These are phyloP conservation scores for Caenorhabditis japonica DNA, from an alignment of 2,888 invertebrate genomes.

Conservation along the genomic window DNA sequence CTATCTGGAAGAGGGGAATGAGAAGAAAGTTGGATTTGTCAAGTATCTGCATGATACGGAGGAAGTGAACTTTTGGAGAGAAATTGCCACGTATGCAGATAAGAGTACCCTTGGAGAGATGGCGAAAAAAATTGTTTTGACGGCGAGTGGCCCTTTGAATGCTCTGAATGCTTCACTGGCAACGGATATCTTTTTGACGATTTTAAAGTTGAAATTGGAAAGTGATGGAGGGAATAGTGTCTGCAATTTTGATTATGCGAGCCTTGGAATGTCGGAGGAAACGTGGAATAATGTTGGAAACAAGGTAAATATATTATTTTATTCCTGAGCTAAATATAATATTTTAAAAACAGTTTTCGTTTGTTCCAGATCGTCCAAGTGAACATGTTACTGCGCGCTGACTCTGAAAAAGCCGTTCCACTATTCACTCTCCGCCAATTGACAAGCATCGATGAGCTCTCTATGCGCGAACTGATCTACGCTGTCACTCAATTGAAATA, in stretches of 20 bases:
- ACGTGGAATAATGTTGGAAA: not conserved
- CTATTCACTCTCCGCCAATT: conserved; percentile 27
- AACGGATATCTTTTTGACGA: conserved; percentile 13
- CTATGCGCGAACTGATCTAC: conserved; percentile 18
- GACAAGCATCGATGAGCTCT: not conserved
- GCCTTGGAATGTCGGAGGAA: not conserved
- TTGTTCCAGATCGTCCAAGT: conserved; percentile 10
- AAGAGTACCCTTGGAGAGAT: not conserved
- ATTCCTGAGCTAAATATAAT: no score
- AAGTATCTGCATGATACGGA: conserved; percentile 3
- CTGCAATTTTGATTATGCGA: conserved; percentile 5
- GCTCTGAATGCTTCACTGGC: not conserved
- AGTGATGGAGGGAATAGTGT: not conserved
- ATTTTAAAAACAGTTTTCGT: no score
- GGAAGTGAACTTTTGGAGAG: conserved; percentile 11
- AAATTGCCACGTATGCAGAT: not conserved
- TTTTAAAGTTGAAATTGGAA: conserved; percentile 9
- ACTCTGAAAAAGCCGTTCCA: not conserved
- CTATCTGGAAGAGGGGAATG: conserved; percentile 16
- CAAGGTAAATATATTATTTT: no score
- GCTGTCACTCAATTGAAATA: conserved; percentile 8
- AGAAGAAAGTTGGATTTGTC: conserved; percentile 7
- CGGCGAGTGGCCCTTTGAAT: not conserved
- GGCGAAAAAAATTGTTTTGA: conserved; percentile 2
- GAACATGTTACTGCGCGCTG: not conserved